Conservation (phyloP, 2,113 vertebrate genomes). For the Pelecanus crispus region DNA sequence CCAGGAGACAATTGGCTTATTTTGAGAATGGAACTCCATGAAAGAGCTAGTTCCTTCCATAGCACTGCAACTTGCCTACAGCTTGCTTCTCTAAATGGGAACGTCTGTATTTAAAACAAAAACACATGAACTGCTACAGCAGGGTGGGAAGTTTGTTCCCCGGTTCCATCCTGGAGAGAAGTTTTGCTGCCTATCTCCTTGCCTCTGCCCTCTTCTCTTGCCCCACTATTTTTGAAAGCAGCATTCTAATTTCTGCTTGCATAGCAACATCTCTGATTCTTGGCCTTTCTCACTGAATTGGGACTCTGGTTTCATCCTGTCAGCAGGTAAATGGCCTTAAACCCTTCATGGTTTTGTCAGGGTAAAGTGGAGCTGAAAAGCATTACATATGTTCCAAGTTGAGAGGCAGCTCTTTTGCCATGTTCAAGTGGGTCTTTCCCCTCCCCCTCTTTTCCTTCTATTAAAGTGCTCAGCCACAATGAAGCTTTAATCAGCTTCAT, state of each 20-base stretch:
- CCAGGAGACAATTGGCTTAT: constrained; percentile 10
- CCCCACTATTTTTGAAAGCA: constrained; percentile 19
- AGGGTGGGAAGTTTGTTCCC: constrained; percentile 68
- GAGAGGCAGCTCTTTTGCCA: constrained; percentile 74
- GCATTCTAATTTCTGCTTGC: constrained; percentile 72
- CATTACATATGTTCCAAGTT: constrained; percentile 77
- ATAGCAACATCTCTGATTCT: constrained; percentile 85
- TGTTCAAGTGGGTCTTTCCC: constrained; percentile 73
- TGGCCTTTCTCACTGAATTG: constrained; percentile 79
- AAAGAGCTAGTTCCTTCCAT: constrained; percentile 12
- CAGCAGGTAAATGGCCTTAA: constrained; percentile 81
- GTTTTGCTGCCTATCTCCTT: constrained; percentile 67
- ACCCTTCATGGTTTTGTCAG: constrained; percentile 71
- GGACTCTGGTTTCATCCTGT: constrained; percentile 77
- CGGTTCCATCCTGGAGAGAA: constrained; percentile 56
- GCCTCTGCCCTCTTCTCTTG: neutral
- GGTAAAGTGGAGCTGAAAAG: constrained; percentile 68
- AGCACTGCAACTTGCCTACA: neutral
- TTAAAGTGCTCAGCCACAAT: constrained; percentile 74
- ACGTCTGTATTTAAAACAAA: neutral
- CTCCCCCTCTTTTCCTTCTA: constrained; percentile 34
- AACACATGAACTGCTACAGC: neutral
- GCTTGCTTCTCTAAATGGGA: neutral
- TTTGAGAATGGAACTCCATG: neutral
- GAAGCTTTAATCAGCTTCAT: constrained; percentile 82